phyloP scores from a whole-genome alignment of 2,797 vertebrate genomes.

The Coregonus sp. region DNA sequence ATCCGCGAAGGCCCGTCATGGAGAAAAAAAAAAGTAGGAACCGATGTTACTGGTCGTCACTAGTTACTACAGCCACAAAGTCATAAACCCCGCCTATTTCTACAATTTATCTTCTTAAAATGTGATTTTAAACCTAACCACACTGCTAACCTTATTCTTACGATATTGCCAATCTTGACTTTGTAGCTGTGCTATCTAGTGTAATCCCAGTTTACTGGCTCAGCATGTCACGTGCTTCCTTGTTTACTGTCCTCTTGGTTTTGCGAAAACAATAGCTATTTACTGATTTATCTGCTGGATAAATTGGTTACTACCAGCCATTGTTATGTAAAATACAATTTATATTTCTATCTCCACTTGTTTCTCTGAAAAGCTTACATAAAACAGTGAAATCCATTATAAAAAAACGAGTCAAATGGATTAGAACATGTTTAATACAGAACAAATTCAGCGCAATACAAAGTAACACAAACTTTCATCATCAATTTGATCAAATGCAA shows the following conservation, averaged over 20 bases:
- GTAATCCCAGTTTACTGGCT: neutral
- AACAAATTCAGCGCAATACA: slow-evolving; percentile 34
- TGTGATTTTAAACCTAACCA: too few species aligned
- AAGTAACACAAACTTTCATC: slow-evolving; percentile 36
- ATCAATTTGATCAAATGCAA: slow-evolving; percentile 60
- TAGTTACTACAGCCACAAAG: too few species aligned
- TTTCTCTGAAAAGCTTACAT: neutral
- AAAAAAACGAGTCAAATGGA: neutral
- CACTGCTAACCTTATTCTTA: too few species aligned
- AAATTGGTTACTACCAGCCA: neutral
- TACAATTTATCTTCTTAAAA: too few species aligned
- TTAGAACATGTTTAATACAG: slow-evolving; percentile 53
- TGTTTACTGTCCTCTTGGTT: slow-evolving; percentile 62
- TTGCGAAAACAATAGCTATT: neutral
- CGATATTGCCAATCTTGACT: too few species aligned
- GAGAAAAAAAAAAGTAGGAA: slow-evolving; percentile 31
- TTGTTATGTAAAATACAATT: neutral
- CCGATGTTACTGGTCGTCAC: neutral
- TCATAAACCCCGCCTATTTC: too few species aligned
- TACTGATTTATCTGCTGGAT: slow-evolving; percentile 16
- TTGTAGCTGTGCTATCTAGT: too few species aligned
- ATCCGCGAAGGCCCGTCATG: slow-evolving; percentile 30
- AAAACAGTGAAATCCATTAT: neutral
- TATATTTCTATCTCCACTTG: neutral
- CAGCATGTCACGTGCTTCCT: slow-evolving; percentile 68